These are phyloP conservation scores for Trachops cirrhosus DNA, from an alignment of 2,797 vertebrate genomes.

Conservation along the genomic window DNA sequence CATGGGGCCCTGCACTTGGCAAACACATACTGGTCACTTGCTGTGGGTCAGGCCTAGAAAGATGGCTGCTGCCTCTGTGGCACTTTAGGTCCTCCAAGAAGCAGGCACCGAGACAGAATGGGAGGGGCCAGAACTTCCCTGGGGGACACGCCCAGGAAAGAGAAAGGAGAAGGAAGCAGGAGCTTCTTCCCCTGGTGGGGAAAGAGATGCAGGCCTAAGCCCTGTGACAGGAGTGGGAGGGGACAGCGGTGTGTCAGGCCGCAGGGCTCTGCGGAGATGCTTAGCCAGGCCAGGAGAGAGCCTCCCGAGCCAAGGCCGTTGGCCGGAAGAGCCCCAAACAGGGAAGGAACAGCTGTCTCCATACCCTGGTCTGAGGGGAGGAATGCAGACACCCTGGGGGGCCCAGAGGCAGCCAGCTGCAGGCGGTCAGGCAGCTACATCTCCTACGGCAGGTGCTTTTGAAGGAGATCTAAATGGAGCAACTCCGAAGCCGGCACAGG, in stretches of 20 bases:
- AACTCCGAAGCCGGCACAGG: rapidly evolving
- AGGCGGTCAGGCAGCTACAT: background rate
- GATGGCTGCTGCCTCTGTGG: background rate
- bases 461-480: background rate
- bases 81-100: background rate
- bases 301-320: rapidly evolving
- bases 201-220: rapidly evolving
- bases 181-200: no score
- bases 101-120: background rate
- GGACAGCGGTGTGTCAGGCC: background rate
- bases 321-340: rapidly evolving
- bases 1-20: background rate
- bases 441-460: background rate
- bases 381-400: rapidly evolving
- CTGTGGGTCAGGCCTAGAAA: background rate
- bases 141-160: background rate
- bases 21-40: background rate
- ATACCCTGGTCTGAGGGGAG: background rate
- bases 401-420: background rate
- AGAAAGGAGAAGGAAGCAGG: background rate
- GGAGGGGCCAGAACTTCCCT: background rate
- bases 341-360: no score
- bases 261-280: background rate
- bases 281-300: background rate
- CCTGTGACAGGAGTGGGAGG: background rate